These are phyloP conservation scores for Cyclura pinguis DNA, from an alignment of 2,797 vertebrate species.

Conservation along the genomic window DNA sequence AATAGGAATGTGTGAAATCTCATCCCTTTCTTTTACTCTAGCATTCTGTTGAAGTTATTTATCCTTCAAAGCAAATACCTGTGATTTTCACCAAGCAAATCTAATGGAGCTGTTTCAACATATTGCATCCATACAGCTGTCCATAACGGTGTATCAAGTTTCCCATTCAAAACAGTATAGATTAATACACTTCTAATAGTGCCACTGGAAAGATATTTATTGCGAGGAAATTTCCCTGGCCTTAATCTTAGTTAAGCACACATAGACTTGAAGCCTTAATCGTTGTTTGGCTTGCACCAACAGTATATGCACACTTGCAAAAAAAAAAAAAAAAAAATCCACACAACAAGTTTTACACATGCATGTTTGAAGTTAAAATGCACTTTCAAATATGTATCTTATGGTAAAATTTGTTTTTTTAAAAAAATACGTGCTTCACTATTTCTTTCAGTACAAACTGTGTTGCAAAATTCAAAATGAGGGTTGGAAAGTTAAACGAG, in stretches of 20 bases:
- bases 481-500: not conserved
- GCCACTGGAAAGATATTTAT: not conserved
- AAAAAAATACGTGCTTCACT: too few species aligned
- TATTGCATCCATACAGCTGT: not conserved
- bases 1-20: not conserved
- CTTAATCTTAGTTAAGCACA: not conserved
- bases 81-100: not conserved
- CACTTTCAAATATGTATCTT: not conserved
- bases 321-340: not conserved
- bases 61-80: not conserved
- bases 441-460: not conserved
- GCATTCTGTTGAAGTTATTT: not conserved
- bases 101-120: not conserved
- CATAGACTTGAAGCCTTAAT: not conserved
- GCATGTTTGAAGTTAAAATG: too few species aligned
- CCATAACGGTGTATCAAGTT: not conserved
- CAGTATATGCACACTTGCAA: not conserved
- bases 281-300: not conserved
- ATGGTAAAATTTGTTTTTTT: not conserved
- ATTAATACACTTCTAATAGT: not conserved
- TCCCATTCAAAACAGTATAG: not conserved
- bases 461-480: not conserved
- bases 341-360: not conserved
- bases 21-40: not conserved
- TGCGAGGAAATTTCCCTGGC: not conserved